Evolutionary conservation across 2,888 invertebrate species (phyloP).

Genomic region (Schrankia costaestrigalis): DNA sequence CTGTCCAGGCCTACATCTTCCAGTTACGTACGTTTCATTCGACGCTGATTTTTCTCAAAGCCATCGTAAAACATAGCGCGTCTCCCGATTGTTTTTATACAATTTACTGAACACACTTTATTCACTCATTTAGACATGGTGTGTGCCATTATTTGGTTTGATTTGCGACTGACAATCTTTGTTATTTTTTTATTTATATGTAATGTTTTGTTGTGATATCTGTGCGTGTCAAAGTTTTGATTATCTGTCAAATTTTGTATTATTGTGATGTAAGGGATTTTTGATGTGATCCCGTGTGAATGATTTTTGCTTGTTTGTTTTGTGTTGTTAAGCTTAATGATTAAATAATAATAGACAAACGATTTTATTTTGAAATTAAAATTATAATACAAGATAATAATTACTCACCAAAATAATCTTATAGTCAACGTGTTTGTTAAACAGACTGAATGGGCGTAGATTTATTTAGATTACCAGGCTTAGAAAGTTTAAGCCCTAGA

Average conservation of each 20-base stretch:
- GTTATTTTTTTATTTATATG: conserved; percentile 55
- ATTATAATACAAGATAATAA: too few relatives aligned
- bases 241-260: conserved; percentile 74
- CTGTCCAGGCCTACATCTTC: conserved; percentile 58
- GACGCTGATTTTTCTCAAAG: conserved; percentile 74
- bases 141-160: conserved; percentile 67
- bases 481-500: too few relatives aligned
- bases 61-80: conserved; percentile 71
- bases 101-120: conserved; percentile 64
- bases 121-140: conserved; percentile 62
- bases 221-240: conserved; percentile 72
- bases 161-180: conserved; percentile 73
- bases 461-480: too few relatives aligned
- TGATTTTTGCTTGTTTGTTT: conserved; percentile 36
- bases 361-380: too few relatives aligned
- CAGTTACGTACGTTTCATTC: conserved; percentile 74
- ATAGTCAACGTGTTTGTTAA: too few relatives aligned
- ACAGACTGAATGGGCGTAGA: too few relatives aligned
- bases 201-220: conserved; percentile 62
- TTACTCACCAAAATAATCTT: too few relatives aligned
- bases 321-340: conserved; percentile 27
- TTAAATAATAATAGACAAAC: conserved; percentile 8
- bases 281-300: conserved; percentile 55
- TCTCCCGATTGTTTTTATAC: conserved; percentile 76
- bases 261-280: conserved; percentile 48